Base-by-base conservation (phyloP, 2,797 vertebrate species). In the Lutjanus campechanus region DNA sequence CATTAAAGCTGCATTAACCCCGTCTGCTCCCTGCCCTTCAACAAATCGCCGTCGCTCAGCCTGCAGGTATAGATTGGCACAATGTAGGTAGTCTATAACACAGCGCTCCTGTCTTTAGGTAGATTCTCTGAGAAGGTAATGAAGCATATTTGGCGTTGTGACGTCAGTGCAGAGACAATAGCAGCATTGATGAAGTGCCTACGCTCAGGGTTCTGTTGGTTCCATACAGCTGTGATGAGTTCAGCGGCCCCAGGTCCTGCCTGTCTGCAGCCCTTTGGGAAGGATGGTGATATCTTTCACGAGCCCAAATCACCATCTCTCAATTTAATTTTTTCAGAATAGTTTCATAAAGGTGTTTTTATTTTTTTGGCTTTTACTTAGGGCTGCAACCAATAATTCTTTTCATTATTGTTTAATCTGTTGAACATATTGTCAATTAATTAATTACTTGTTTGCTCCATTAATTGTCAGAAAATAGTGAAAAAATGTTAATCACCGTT, bases 1-100 rank as follows among this genome's bases (percentile, higher is more conserved):
- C 73, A 83, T 87, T 87, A 85, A 86, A 90, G 77, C 76, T 86
- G 76, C 78, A 76, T 85, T 89, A 82, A 82, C 79, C 85, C 63
- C 2, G n/a, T 79, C 81, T 82, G 78, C 75, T 84, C 85, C 36
- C 70, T 43, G 62, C 62, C 83, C 60, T 60, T 85, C 73, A 84
- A 19, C 76, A 54, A 46, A 62, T 87, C 77, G 13, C 44, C 83
- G 46, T 62, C 65, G 56, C 69, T 73, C 73, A 79, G 61, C 67
- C 70, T 15, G 25, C 43, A 75, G 63, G 82, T 76, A 62, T 43
- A 69, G 80, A 73, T 51, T 60, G 41, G 70, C 73, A 43, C 20
- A 69, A 55, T 75, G 64, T 59, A 77, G 73, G 69, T 79, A 60
- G 76, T 49, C 59, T 66, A 51, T 47, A 88, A 86, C 87, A 89